Evolutionary conservation across 2,113 vertebrate genomes (phyloP), one percentile per base, ranked within the genome.

Genomic region (Paramisgurnus dabryanus): DNA sequence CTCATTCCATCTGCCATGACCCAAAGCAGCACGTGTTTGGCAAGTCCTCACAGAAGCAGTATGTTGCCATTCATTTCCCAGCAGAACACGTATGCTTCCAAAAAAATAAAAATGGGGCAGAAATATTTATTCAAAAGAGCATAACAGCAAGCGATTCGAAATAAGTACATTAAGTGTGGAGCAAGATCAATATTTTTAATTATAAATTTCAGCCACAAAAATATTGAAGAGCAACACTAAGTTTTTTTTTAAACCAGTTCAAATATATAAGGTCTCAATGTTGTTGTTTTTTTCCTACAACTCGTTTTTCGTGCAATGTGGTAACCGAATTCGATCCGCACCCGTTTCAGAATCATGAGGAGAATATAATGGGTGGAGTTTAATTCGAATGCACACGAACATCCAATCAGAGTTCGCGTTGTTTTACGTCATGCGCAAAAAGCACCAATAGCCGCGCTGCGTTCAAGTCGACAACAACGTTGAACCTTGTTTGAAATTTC

Each of bases 1-100:
- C 93, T 94, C 94, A 95, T 47, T 95, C 94, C 95, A 95, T 95
- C 90, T 95, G 94, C 94, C 93, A 94, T 89, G 94, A 95, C 83
- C 95, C 93, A 5, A 93, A 94, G 87, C 93, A 94, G 87, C 93
- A 95, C 0, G 94, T 95, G 73, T 94, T 93, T 4, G 94, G 92
- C 85, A 95, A 84, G 39, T 93, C 93, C 45, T 93, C 93, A 86
- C 95, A 93, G 94, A 95, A 78, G 93, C 94, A 4, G 95, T 93
- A 83, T 95, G 94, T 84, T 93, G 93, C 94, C 93, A 94, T 63
- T 94, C 92, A 58, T 92, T 91, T 74, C 92, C 92, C n/a, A n/a
- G 41, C 87, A 90, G 45, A 94, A 91, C 74, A 89, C 88, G 15
- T 57, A 58, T n/a, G 40, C 71, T 15, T 74, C 58, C 81, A 94